A percentile compares a stretch with the other conserved stretches of the same genome.
Conservation (phyloP, 1,140 invertebrate species). For the Drosophila lowei region DNA sequence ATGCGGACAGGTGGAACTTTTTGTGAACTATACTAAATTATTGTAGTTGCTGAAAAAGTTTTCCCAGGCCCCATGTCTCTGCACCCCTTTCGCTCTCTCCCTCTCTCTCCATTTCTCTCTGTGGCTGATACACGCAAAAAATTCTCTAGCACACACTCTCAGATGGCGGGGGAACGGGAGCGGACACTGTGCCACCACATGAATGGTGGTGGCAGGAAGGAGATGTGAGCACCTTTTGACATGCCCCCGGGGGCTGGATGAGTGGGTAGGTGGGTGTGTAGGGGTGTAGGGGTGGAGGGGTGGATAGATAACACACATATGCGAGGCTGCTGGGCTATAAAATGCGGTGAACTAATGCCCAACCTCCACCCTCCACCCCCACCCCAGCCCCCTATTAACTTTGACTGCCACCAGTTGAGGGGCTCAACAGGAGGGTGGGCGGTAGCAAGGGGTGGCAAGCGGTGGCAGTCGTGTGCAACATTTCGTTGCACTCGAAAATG, state of each 20-base stretch:
- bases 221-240: constrained; percentile 61
- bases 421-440: background rate
- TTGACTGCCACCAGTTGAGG: constrained; percentile 22
- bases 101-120: constrained; percentile 12
- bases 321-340: constrained; percentile 40
- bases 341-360: constrained; percentile 62
- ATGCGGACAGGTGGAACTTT: constrained; percentile 75
- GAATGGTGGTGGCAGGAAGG: background rate
- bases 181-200: background rate
- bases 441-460: background rate
- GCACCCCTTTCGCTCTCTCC: constrained; percentile 10
- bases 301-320: constrained; percentile 36
- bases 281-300: background rate
- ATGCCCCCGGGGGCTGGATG: constrained; percentile 19
- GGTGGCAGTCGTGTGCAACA: constrained; percentile 32
- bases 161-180: background rate
- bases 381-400: constrained; percentile 38
- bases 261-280: background rate
- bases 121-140: constrained; percentile 24
- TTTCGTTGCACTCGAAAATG: constrained; percentile 56
- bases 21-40: constrained; percentile 80
- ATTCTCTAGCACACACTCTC: constrained; percentile 3
- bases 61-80: background rate
- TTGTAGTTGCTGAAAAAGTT: constrained; percentile 76
- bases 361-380: background rate